A percentile compares a stretch with the other conserved stretches of the same genome.
These are phyloP conservation scores for Meles meles DNA, from an alignment of 2,113 vertebrate genomes.

Conservation along the genomic window DNA sequence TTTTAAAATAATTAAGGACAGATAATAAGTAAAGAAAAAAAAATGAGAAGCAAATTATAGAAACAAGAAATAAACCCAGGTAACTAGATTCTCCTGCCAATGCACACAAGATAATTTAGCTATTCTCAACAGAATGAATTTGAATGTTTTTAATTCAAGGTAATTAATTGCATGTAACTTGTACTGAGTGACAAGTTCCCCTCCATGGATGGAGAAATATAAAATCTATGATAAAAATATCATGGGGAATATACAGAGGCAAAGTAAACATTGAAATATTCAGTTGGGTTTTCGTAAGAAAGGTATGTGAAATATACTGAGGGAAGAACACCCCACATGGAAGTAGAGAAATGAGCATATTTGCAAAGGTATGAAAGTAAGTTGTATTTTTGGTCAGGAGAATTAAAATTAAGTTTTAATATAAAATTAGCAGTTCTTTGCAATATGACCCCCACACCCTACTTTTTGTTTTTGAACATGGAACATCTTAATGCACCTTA, in stretches of 20 bases:
- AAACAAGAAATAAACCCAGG: not conserved
- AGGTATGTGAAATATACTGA: not conserved
- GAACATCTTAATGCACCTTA: not conserved
- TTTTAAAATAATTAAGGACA: not conserved
- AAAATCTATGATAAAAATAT: not conserved
- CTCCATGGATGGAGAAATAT: not conserved
- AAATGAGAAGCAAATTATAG: not conserved
- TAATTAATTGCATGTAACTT: not conserved
- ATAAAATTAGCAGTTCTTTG: not conserved
- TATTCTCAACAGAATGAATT: not conserved
- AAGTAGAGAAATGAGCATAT: not conserved
- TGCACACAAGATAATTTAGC: not conserved
- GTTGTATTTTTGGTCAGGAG: not conserved
- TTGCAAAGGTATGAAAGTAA: not conserved
- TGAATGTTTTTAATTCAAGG: not conserved
- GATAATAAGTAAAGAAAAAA: not conserved
- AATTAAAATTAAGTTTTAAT: not conserved
- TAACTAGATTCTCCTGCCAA: not conserved
- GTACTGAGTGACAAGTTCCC: not conserved
- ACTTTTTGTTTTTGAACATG: not conserved
- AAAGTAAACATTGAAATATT: not conserved
- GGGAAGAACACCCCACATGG: not conserved
- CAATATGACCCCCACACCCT: accelerated
- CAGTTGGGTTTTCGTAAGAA: not conserved
- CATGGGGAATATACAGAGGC: accelerated